phyloP scores from a whole-genome alignment of 2,888 invertebrate species.

The Beris morrisii region DNA sequence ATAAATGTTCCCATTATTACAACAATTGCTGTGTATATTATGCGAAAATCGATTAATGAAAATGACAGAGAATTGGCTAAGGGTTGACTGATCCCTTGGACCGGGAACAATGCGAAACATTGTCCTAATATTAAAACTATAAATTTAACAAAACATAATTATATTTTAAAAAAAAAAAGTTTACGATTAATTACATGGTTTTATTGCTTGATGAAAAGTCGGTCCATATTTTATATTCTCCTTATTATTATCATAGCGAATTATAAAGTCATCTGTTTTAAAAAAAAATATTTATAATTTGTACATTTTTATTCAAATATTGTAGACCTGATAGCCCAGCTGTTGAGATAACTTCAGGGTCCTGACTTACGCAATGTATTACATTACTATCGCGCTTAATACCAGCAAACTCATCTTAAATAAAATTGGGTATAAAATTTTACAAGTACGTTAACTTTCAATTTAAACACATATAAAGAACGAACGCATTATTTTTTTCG shows the following conservation, averaged over 20 bases:
- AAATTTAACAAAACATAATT: constrained; percentile 48
- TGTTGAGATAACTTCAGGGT: too few species aligned
- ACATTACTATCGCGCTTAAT: background rate
- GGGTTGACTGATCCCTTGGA: constrained; percentile 51
- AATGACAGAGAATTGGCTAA: constrained; percentile 53
- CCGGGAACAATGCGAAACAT: constrained; percentile 57
- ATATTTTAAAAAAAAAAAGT: background rate
- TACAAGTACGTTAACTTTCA: background rate
- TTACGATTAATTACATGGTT: constrained; percentile 17
- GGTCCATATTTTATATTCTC: constrained; percentile 6
- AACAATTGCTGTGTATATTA: constrained; percentile 25
- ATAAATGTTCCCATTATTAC: constrained; percentile 20
- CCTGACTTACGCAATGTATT: background rate
- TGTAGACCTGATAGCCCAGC: too few species aligned
- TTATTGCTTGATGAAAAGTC: constrained; percentile 26
- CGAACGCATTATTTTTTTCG: too few species aligned
- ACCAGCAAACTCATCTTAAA: background rate
- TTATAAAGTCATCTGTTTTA: background rate
- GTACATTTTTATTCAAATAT: background rate
- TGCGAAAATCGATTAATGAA: constrained; percentile 35
- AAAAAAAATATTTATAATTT: constrained; percentile 1
- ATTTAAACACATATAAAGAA: background rate
- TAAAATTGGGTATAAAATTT: background rate
- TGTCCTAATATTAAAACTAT: constrained; percentile 56
- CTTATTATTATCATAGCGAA: background rate